Evolutionary conservation across 1,140 invertebrate genomes (phyloP).

Genomic region (Drosophila obscura): DNA sequence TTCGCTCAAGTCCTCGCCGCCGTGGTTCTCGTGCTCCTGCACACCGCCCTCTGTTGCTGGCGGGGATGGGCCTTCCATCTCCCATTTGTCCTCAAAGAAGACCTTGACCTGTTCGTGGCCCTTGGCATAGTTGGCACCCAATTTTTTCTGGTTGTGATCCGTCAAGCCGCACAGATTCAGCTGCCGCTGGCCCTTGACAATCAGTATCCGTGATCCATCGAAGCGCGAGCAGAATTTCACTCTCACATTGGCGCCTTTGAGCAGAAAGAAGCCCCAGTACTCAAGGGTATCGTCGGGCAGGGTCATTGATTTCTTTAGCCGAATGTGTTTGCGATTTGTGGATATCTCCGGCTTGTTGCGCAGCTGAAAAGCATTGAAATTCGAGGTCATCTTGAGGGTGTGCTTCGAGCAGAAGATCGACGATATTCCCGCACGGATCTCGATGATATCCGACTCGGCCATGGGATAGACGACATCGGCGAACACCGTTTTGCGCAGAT

Average conservation of each 20-base stretch:
- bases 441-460: conserved; percentile 92
- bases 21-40: conserved; percentile 76
- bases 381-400: conserved; percentile 88
- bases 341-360: conserved; percentile 88
- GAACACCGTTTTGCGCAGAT: conserved; percentile 89
- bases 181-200: conserved; percentile 90
- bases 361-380: conserved; percentile 93
- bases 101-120: conserved; percentile 88
- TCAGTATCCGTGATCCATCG: conserved; percentile 90
- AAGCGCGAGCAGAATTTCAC: conserved; percentile 92
- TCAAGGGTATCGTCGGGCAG: conserved; percentile 93
- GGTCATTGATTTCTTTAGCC: conserved; percentile 91
- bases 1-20: conserved; percentile 82
- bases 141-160: conserved; percentile 88
- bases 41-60: conserved; percentile 22
- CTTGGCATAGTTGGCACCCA: conserved; percentile 85
- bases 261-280: conserved; percentile 94
- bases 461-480: conserved; percentile 90
- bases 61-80: conserved; percentile 56
- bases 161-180: conserved; percentile 90
- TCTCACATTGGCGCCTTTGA: conserved; percentile 89
- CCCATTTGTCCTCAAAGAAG: conserved; percentile 87
- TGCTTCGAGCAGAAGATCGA: conserved; percentile 91
- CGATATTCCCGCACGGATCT: conserved; percentile 91
- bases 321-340: conserved; percentile 89